phyloP scores from a whole-genome alignment of 2,113 vertebrate species.

The Prietella phreatophila region DNA sequence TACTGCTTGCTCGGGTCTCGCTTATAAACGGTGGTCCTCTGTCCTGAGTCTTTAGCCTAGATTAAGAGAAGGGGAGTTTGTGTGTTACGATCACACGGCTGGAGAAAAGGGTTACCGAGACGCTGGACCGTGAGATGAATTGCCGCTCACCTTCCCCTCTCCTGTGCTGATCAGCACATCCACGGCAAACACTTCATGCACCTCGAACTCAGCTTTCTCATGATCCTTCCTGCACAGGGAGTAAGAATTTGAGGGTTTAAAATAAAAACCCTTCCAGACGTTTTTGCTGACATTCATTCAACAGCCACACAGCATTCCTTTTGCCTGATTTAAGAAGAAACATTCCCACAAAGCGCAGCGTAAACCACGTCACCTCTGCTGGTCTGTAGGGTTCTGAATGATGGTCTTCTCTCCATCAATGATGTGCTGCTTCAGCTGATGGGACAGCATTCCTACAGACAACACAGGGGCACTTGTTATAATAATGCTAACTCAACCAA shows the following conservation, averaged over 20 bases:
- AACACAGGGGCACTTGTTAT: conserved; percentile 3
- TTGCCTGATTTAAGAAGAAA: neutral
- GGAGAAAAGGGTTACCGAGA: neutral
- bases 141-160: conserved; percentile 87
- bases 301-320: neutral
- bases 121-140: neutral
- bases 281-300: neutral
- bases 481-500: neutral
- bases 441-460: conserved; percentile 88
- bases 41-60: conserved; percentile 90
- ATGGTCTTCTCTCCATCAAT: conserved; percentile 98
- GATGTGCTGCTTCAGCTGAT: conserved; percentile 95
- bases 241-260: neutral
- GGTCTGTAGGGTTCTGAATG: conserved; percentile 95
- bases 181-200: conserved; percentile 96
- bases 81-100: neutral
- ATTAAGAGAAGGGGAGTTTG: conserved; percentile 8
- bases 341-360: neutral
- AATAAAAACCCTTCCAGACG: too few species aligned
- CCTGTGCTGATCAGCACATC: conserved; percentile 95
- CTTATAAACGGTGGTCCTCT: conserved; percentile 97
- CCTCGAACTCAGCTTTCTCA: conserved; percentile 96
- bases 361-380: conserved; percentile 80
- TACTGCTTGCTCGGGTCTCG: conserved; percentile 96
- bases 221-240: conserved; percentile 87